A percentile compares a stretch with the other conserved stretches of the same genome.
phyloP scores from a whole-genome alignment of 2,113 vertebrate species.

The Antechinus flavipes region DNA sequence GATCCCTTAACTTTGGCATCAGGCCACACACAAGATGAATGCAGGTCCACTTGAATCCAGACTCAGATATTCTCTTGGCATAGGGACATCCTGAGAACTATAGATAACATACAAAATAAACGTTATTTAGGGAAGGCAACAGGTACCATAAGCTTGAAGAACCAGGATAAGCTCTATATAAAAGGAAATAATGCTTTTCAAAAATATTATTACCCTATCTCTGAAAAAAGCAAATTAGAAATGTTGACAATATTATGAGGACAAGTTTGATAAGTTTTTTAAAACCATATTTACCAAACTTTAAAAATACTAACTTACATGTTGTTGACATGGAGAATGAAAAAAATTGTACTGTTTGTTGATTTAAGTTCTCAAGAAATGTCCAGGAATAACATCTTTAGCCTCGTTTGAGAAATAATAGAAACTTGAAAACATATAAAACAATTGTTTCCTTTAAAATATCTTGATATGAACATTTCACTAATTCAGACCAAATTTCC shows the following conservation, averaged over 20 bases:
- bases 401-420: neutral
- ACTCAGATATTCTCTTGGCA: too few species aligned
- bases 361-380: too few species aligned
- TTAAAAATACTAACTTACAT: fast-evolving
- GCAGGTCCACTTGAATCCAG: too few species aligned
- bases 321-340: fast-evolving
- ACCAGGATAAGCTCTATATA: too few species aligned
- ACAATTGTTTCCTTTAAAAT: neutral
- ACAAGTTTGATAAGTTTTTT: neutral
- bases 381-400: neutral
- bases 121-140: too few species aligned
- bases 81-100: too few species aligned
- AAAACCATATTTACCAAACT: neutral
- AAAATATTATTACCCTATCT: neutral
- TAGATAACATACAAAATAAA: too few species aligned
- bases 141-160: too few species aligned
- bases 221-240: neutral
- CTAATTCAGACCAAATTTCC: neutral
- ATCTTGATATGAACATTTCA: neutral
- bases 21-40: too few species aligned
- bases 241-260: too few species aligned
- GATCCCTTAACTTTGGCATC: too few species aligned
- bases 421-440: neutral
- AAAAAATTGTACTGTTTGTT: fast-evolving
- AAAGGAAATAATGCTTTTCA: neutral